Percentiles rank a stretch among this genome's conserved stretches.
Conservation (phyloP, 2,888 invertebrate genomes). For the Caprella mutica region DNA sequence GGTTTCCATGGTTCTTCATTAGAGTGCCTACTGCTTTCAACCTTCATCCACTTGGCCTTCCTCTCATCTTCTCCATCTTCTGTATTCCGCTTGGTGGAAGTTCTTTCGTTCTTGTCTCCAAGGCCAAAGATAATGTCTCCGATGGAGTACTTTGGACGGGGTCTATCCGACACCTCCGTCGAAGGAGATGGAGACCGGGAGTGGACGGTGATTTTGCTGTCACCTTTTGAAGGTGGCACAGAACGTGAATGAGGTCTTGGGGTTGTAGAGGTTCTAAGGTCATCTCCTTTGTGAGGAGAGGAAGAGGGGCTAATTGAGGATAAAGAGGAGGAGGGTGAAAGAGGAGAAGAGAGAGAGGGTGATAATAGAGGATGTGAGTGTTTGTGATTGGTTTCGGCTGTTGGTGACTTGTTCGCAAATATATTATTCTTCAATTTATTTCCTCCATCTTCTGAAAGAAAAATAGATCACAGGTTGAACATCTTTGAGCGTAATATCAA, state of each 20-base stretch:
- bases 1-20: too few species aligned
- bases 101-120: neutral
- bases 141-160: neutral
- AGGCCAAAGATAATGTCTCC: neutral
- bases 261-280: neutral
- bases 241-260: neutral
- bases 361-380: slow-evolving; percentile 10
- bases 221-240: neutral
- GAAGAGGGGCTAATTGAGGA: neutral
- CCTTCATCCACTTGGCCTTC: too few species aligned
- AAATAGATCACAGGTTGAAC: too few species aligned
- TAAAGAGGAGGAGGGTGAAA: neutral
- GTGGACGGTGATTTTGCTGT: neutral
- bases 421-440: too few species aligned
- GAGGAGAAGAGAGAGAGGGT: neutral
- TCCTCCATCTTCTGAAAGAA: too few species aligned
- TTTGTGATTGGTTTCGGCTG: slow-evolving; percentile 9
- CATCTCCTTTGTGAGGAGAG: too few species aligned
- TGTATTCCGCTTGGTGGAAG: neutral
- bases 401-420: too few species aligned
- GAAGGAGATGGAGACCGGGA: slow-evolving; percentile 9
- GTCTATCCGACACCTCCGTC: neutral
- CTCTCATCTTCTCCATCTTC: neutral
- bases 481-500: too few species aligned
- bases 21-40: too few species aligned